Base-by-base conservation (phyloP, 1,140 invertebrate genomes). In the Tetranychus cinnabarinus region DNA sequence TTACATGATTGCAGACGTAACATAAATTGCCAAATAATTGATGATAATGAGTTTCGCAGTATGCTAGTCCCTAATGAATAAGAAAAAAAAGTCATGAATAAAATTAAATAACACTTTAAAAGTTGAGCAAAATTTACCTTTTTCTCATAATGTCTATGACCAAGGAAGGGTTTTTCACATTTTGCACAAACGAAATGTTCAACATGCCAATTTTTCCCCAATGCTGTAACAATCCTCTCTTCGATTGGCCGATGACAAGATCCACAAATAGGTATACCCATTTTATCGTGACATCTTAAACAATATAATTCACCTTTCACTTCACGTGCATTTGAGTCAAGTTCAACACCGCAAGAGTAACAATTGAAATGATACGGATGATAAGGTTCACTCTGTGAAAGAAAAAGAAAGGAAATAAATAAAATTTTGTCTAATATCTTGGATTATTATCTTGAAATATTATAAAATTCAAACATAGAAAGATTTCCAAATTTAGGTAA, bases 301-400 rank as follows among this genome's bases (percentile, higher is more conserved):
- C 96, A 99, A 72, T 96, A 98, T 7, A 98, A 74, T 69, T 97
- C 92, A 67, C 84, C 88, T 73, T 88, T 86, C 34, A 96, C 87
- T 76, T 98, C 93, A 57, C 93, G 75, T 7, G 92, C 92, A 69
- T 90, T 91, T 52, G 86, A 83, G 58, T 75, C 79, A 60, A 81
- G 68, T 67, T 81, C 80, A 59, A 69, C 65, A 31, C 77, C 78
- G 64, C 57, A 67, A 3, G 84, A 79, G 45, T 86, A 85, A 72
- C 96, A 99, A 70, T 93, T 97, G 74, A 98, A 98, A 73, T 99
- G 96, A 76, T 99, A 99, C 0, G 92, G 88, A 76, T 99, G 96
- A 76, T 92, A 99, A 1, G 91, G 85, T 75, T 99, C 59, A 52
- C 37, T 46, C 55, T 56, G 54, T 2, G 36, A 56, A 35, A 42